Percentiles rank a stretch among this genome's conserved stretches.
phyloP scores from a whole-genome alignment of 2,797 vertebrate species.

The Tauraco hartlaubi region DNA sequence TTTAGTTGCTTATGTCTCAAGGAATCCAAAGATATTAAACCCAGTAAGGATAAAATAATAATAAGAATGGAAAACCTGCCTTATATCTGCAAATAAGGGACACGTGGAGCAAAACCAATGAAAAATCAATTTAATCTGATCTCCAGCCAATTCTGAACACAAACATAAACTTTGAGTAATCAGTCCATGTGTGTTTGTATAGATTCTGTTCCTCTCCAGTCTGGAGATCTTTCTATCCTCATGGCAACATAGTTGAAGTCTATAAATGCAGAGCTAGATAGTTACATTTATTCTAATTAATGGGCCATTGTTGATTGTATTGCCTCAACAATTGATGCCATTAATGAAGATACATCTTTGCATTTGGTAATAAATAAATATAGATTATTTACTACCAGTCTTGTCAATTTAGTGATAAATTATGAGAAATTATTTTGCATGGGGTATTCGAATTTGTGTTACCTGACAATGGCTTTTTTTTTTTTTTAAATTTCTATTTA shows the following conservation, averaged over 20 bases:
- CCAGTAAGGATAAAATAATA: background rate
- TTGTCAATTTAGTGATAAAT: background rate
- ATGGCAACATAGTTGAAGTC: background rate
- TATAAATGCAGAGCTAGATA: background rate
- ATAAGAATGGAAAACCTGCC: conserved; percentile 25
- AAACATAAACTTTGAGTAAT: conserved; percentile 69
- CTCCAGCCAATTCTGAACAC: conserved; percentile 64
- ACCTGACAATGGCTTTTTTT: background rate
- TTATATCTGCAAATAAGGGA: conserved; percentile 61
- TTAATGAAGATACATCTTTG: conserved; percentile 11
- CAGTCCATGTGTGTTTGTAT: conserved; percentile 56
- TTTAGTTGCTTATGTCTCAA: conserved; percentile 73
- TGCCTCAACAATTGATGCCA: background rate
- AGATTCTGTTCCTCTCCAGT: conserved; percentile 47
- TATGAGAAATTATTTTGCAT: background rate
- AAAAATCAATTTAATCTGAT: conserved; percentile 61
- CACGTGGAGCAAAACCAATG: conserved; percentile 49
- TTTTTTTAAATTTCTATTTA: background rate
- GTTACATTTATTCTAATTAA: conserved; percentile 17
- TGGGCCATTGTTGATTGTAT: conserved; percentile 7
- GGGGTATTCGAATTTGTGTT: background rate
- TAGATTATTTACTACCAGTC: background rate
- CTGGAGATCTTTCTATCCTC: conserved; percentile 66
- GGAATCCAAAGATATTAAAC: conserved; percentile 70
- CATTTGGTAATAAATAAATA: conserved; percentile 21